Conservation (phyloP, 1,140 invertebrate genomes). For the Hylaeus anthracinus region DNA sequence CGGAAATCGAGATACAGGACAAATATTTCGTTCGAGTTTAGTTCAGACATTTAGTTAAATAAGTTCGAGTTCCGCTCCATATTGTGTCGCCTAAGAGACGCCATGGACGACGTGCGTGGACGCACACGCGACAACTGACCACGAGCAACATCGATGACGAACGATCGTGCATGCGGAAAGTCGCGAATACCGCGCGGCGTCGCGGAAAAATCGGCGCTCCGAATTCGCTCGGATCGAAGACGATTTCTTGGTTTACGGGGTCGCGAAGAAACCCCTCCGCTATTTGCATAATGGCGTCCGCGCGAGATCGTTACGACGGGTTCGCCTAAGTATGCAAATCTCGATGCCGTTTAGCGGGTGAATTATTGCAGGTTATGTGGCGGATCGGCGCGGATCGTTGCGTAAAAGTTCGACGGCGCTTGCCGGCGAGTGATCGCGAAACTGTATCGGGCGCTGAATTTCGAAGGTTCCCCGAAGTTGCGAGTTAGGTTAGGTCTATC, state of each 20-base stretch:
- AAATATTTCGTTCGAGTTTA: too few relatives aligned
- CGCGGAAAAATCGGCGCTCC: background rate
- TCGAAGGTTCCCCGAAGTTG: too few relatives aligned
- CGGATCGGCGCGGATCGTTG: conserved; percentile 4
- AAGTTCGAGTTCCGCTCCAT: too few relatives aligned
- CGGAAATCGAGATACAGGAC: too few relatives aligned
- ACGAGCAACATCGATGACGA: conserved; percentile 49
- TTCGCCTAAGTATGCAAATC: conserved; percentile 18
- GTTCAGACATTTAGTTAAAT: too few relatives aligned
- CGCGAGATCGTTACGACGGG: background rate
- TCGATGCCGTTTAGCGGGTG: background rate
- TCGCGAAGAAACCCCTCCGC: background rate
- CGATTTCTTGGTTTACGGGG: too few relatives aligned
- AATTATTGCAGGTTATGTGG: conserved; percentile 22
- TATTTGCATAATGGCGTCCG: conserved; percentile 33
- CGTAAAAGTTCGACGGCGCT: conserved; percentile 8
- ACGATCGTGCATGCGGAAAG: background rate
- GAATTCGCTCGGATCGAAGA: too few relatives aligned
- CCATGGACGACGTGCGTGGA: background rate
- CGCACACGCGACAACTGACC: conserved; percentile 59
- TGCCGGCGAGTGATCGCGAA: background rate
- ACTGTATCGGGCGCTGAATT: conserved; percentile 1
- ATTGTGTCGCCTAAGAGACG: too few relatives aligned
- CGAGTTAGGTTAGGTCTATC: too few relatives aligned
- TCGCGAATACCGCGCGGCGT: background rate